Conservation (phyloP, 2,113 vertebrate species). For the Leptobrachium leishanense region DNA sequence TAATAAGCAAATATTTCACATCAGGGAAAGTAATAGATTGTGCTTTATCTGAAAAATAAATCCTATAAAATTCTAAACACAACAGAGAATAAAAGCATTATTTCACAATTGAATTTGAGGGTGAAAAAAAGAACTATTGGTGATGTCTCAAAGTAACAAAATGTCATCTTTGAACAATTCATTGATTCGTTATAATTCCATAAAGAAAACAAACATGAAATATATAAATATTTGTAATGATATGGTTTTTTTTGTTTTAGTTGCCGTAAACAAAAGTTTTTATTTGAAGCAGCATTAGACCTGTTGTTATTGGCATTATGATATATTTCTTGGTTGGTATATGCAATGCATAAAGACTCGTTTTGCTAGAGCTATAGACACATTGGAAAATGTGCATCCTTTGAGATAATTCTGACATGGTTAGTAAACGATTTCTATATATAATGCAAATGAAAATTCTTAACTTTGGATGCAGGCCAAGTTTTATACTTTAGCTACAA, state of each 20-base stretch:
- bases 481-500: conserved; percentile 38
- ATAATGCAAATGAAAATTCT: conserved; percentile 39
- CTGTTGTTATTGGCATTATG: conserved; percentile 13
- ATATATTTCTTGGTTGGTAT: conserved; percentile 16
- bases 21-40: too few relatives aligned
- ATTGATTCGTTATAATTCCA: too few relatives aligned
- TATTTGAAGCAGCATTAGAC: conserved; percentile 13
- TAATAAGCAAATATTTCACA: too few relatives aligned
- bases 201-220: neutral
- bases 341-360: neutral
- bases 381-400: conserved; percentile 37
- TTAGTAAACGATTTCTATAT: conserved; percentile 37
- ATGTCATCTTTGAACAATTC: too few relatives aligned
- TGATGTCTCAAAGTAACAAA: too few relatives aligned
- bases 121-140: too few relatives aligned
- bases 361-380: conserved; percentile 20
- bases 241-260: conserved; percentile 9
- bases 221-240: neutral
- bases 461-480: conserved; percentile 26
- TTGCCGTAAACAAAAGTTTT: conserved; percentile 5
- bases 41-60: too few relatives aligned
- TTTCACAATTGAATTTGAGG: too few relatives aligned
- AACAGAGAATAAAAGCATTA: too few relatives aligned
- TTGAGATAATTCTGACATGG: conserved; percentile 38
- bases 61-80: too few relatives aligned